Base-by-base conservation (phyloP, 2,888 invertebrate genomes). In the Ashinkailepas kermadecensis region DNA sequence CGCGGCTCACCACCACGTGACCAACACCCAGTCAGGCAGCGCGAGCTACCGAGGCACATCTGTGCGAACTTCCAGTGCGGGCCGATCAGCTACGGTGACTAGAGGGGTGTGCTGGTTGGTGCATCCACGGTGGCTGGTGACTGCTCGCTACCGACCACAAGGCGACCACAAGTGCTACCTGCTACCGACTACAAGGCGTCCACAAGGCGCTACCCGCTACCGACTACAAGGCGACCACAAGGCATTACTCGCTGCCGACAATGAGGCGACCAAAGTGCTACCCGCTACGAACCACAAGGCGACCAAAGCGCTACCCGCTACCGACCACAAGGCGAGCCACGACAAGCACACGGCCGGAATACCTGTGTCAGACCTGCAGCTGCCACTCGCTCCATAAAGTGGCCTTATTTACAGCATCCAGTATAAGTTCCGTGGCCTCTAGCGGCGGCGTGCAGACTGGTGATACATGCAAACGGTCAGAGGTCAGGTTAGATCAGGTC, bases 301-400 rank as follows among this genome's bases (percentile, higher is more conserved):
- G n/a, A n/a, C n/a, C n/a, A n/a, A n/a, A n/a, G n/a, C 39, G 39
- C 18, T 18, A 18, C 10, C 9, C n/a, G 7, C n/a, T n/a, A n/a
- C 23, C n/a, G 23, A 9, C n/a, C 9, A 23, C 23, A 10, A n/a
- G 2, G 15, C 12, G n/a, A 65, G 9, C 8, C 23, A 65, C 65
- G 9, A n/a, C 65, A 23, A 1, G 0, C n/a, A n/a, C 1, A n/a
- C 65, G n/a, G 65, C 23, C 12, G 10, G 23, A 65, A 23, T 65
- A 65, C 65, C 65, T 65, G 65, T 8, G 39, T 70, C 70, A 70
- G 0, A 70, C 70, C 9, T 70, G 39, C 25, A 70, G 70, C 70
- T 70, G 70, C 70, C 70, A 70, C 9, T 70, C 70, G 39, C 70
- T 70, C 70, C 70, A 70, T 13, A 70, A 39, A 39, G 70, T 70